Evolutionary conservation across 2,888 invertebrate genomes (phyloP), one percentile per base, ranked within the genome.

Genomic region (Tenthredo mesomela): DNA sequence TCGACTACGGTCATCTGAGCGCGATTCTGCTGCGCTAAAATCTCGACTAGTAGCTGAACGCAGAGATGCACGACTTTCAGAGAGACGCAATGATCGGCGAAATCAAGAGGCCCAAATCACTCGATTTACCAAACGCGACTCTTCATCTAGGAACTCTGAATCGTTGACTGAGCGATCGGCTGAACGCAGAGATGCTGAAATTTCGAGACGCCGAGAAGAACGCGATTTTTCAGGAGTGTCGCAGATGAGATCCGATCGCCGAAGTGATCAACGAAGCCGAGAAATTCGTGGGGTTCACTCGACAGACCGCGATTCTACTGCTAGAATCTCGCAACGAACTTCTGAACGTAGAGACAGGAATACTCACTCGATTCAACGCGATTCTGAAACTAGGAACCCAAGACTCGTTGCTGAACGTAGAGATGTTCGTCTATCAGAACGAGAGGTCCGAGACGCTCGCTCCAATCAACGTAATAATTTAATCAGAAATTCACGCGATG

Each of bases 41-140:
- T 37, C 18, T 40, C 80, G 21, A 21, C 61, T 21, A n/a, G 7
- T 82, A 58, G 58, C 33, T 61, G 71, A 75, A 25, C 70, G 85
- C 67, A 73, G 50, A 47, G 21, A 25, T 43, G 80, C 33, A 1
- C 84, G 85, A 71, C 18, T 77, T 54, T 18, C 47, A 15, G 77
- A 77, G 33, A 54, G 77, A 77, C 77, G 77, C 58, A 78, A 58
- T 58, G 29, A 58, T n/a, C 33, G 50, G 9, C 54, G 33, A 65
- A 80, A 12, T 40, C 58, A 40, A 40, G 37, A 37, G n/a, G 21
- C 18, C 37, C 75, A 29, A 18, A 25, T 61, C 40, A 15, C 58
- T 7, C 61, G 37, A 40, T 61, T 33, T 6, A 37, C 12, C 18
- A 12, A n/a, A 37, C 58, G 78, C 58, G 37, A 58, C 40, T 40